These are phyloP conservation scores for Ginglymostoma cirratum DNA, from an alignment of 2,113 vertebrate species.

Conservation along the genomic window DNA sequence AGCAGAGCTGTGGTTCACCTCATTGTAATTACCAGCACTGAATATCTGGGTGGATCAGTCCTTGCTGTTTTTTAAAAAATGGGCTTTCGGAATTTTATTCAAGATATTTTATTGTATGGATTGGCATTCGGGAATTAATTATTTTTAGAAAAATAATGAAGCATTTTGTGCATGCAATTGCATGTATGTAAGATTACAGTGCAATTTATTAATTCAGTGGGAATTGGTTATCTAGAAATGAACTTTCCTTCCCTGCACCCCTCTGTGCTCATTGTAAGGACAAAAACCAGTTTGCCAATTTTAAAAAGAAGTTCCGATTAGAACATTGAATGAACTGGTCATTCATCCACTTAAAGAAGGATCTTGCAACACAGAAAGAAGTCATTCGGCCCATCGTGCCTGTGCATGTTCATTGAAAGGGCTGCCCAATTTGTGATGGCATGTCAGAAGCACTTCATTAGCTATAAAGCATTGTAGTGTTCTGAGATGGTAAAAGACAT, in stretches of 20 bases:
- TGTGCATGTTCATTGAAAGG: neutral
- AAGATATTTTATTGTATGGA: neutral
- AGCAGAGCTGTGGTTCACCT: neutral
- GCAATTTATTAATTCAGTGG: neutral
- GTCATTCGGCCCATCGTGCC: neutral
- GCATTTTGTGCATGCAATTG: neutral
- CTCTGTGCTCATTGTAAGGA: neutral
- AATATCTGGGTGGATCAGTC: neutral
- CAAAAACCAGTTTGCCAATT: neutral
- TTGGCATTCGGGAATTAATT: no score
- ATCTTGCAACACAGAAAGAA: neutral
- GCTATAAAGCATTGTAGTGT: neutral
- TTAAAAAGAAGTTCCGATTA: neutral
- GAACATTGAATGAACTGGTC: neutral
- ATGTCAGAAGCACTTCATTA: neutral
- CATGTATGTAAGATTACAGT: neutral
- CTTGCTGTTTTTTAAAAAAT: neutral
- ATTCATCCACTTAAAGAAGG: neutral
- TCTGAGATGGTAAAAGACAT: neutral
- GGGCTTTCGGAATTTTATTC: neutral
- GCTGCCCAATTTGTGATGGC: neutral
- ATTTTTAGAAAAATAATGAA: neutral
- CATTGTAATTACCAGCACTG: neutral
- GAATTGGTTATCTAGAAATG: neutral
- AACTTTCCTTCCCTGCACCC: neutral